These are phyloP conservation scores for Melanaphis sacchari DNA, from an alignment of 1,140 invertebrate genomes.

Conservation along the genomic window DNA sequence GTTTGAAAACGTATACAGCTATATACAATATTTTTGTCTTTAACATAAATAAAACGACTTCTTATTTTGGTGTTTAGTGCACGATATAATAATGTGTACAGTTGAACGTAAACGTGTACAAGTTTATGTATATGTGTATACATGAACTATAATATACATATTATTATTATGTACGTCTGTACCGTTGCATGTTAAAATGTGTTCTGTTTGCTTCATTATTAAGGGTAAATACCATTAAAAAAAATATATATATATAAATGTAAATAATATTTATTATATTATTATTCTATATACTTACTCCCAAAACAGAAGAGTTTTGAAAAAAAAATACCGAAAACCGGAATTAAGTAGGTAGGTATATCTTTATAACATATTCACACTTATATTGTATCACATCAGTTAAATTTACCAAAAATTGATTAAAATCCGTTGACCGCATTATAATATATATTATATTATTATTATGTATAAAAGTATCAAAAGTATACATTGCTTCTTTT, in stretches of 20 bases:
- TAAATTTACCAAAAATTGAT: background rate
- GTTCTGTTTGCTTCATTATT: background rate
- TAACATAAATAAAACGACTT: slow-evolving; percentile 3
- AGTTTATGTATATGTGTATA: background rate
- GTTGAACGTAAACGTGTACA: background rate
- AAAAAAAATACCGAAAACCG: slow-evolving; percentile 12
- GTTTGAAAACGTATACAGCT: background rate
- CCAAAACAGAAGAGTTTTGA: background rate
- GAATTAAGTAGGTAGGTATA: slow-evolving; percentile 9
- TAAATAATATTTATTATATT: background rate
- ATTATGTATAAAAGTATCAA: background rate
- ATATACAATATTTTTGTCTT: background rate
- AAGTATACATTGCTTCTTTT: background rate
- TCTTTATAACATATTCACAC: background rate
- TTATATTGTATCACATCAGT: background rate
- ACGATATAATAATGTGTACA: background rate
- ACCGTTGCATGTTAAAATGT: background rate
- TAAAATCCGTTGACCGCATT: slow-evolving; percentile 25
- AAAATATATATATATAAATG: background rate
- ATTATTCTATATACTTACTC: background rate
- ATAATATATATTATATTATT: background rate
- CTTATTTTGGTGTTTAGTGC: background rate
- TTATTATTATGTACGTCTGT: background rate
- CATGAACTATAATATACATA: background rate
- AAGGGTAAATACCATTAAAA: background rate